These are phyloP conservation scores for Epinotia demarniana DNA, from an alignment of 2,888 invertebrate genomes.

Conservation along the genomic window DNA sequence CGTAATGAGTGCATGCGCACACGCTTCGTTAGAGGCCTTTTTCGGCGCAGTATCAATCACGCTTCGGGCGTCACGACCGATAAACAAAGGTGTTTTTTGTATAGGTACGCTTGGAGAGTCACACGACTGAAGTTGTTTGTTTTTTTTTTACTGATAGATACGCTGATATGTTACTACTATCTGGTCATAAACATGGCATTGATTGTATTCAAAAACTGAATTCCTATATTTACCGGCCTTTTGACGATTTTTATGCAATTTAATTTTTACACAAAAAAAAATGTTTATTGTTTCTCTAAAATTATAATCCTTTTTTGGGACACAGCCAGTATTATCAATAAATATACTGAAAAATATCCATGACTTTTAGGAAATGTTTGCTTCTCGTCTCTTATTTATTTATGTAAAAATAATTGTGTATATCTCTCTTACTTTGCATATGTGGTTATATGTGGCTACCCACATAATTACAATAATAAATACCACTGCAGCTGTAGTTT, in stretches of 20 bases:
- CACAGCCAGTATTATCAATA: too few species aligned
- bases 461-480: constrained; percentile 31
- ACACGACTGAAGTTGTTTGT: constrained; percentile 32
- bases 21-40: constrained; percentile 43
- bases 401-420: neutral
- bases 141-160: neutral
- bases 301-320: too few species aligned
- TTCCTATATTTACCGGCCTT: neutral
- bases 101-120: constrained; percentile 23
- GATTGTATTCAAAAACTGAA: neutral
- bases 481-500: constrained; percentile 16
- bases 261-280: too few species aligned
- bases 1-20: constrained; percentile 38
- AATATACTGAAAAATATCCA: too few species aligned
- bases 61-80: constrained; percentile 52
- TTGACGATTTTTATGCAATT: too few species aligned
- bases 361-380: neutral
- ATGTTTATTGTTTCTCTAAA: too few species aligned
- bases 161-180: neutral
- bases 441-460: neutral
- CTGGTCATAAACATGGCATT: neutral
- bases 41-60: constrained; percentile 51
- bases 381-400: neutral
- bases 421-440: neutral
- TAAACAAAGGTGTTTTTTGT: constrained; percentile 43